Evolutionary conservation across 2,888 invertebrate species (phyloP).

Genomic region (Netelia melanura): DNA sequence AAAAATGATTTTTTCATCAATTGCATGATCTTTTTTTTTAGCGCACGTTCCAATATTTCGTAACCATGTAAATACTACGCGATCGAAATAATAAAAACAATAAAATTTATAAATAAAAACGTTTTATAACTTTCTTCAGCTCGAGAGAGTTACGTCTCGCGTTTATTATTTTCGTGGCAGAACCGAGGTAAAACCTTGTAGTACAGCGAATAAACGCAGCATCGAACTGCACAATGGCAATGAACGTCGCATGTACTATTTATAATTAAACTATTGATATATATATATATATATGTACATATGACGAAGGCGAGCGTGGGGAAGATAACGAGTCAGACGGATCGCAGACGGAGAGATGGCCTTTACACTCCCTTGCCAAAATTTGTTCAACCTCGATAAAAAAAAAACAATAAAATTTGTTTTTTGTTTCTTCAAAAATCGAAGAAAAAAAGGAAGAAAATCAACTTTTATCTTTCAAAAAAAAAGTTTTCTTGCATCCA

Average conservation of each 20-base stretch:
- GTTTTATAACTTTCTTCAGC: background rate
- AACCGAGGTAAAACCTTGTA: slow-evolving; percentile 32
- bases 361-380: slow-evolving; percentile 69
- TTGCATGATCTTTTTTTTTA: background rate
- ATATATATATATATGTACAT: background rate
- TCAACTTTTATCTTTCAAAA: background rate
- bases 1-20: background rate
- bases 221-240: slow-evolving; percentile 70
- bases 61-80: background rate
- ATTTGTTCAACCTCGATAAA: slow-evolving; percentile 17
- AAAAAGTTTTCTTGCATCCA: background rate
- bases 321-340: slow-evolving; percentile 70
- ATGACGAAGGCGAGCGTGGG: slow-evolving; percentile 1
- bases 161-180: slow-evolving; percentile 26
- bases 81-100: background rate
- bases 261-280: slow-evolving; percentile 65
- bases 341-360: slow-evolving; percentile 74
- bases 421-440: background rate
- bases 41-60: background rate
- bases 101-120: background rate
- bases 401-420: background rate
- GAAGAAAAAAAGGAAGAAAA: background rate
- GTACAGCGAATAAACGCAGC: slow-evolving; percentile 7
- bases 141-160: background rate
- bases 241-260: slow-evolving; percentile 71